Evolutionary conservation across 2,113 vertebrate genomes (phyloP), one percentile per base, ranked within the genome.

Genomic region (Chiloscyllium plagiosum): DNA sequence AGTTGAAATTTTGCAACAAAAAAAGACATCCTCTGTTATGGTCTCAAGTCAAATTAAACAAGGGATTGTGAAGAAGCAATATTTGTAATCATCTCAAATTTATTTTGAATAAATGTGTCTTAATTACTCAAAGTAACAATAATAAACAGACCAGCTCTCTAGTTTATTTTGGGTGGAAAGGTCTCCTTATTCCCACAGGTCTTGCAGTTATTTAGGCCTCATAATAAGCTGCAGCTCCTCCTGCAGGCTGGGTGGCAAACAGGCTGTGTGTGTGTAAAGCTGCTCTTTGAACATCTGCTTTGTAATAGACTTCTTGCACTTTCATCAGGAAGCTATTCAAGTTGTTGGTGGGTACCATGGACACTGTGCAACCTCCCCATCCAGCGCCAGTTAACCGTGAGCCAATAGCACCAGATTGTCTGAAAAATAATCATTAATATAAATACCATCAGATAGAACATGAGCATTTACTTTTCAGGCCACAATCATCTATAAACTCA

Each of bases 281-380:
- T 50, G 97, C 96, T 70, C 97, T 97, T 33, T 97, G 97, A 85
- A 96, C 95, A 22, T 97, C 96, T 0, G 69, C 97, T 96, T 97
- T 97, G 97, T 99, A 99, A 97, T 98, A 99, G 4, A 97, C 96
- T 96, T 98, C 96, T 61, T 97, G 97, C 42, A 99, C 98, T 3
- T 98, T 97, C 96, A 97, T 97, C 33, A 99, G 97, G 97, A 99
- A 99, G 95, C 96, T 85, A 69, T 98, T 96, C 96, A 98, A 97
- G 97, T 97, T 98, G 95, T 98, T 98, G 83, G 95, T 96, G 83
- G 98, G 98, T 95, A 99, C 99, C 98, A 99, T 98, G 95, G 99
- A 99, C 92, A 99, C 99, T 0, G 98, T 98, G 96, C 99, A 99
- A 97, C 99, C 99, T 29, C 99, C 99, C 99, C 99, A 99, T 95